Conservation (phyloP, 1,140 invertebrate genomes). For the Odontomachus brunneus region DNA sequence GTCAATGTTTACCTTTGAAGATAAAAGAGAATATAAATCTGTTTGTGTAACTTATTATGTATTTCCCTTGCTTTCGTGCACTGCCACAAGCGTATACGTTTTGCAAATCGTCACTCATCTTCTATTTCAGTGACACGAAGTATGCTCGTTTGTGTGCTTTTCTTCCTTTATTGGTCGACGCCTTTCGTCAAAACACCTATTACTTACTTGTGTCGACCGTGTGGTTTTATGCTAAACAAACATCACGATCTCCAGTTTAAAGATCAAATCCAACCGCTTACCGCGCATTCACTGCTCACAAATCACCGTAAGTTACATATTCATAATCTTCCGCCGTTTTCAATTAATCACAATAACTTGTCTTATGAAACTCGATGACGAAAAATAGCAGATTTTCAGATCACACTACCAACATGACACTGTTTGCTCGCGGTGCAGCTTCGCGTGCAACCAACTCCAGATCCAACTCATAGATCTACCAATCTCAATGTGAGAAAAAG, state of each 20-base stretch:
- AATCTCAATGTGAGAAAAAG: constrained; percentile 22
- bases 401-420: constrained; percentile 37
- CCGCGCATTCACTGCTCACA: constrained; percentile 25
- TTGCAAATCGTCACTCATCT: background rate
- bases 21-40: background rate
- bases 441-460: background rate
- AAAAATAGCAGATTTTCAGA: background rate
- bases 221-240: background rate
- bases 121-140: constrained; percentile 5
- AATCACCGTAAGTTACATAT: constrained; percentile 11
- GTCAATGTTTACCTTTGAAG: background rate
- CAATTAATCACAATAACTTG: constrained; percentile 14
- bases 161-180: background rate
- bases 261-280: constrained; percentile 6
- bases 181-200: background rate
- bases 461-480: constrained; percentile 4
- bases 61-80: constrained; percentile 5
- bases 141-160: background rate
- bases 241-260: background rate
- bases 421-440: constrained; percentile 18
- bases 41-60: background rate
- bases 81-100: background rate
- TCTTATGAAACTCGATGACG: background rate
- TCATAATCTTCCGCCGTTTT: background rate
- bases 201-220: constrained; percentile 1